Base-by-base conservation (phyloP, 37 sponge, comb jelly and placozoan species). In the Cladorhizidae sp. region DNA sequence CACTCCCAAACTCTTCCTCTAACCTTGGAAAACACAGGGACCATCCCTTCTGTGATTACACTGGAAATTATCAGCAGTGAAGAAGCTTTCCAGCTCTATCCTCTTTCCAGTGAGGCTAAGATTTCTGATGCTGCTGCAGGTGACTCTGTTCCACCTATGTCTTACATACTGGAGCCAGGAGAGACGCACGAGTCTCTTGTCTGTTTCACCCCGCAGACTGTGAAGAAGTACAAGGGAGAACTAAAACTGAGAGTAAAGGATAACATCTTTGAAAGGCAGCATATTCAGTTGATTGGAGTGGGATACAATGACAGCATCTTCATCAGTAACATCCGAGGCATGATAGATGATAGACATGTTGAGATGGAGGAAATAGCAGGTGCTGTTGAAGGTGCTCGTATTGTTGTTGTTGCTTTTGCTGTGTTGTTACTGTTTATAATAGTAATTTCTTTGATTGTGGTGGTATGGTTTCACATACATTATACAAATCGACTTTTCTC, bases 211-310 rank as follows among this genome's bases (percentile, higher is more conserved):
- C 94, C 94, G 28, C 22, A 54, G 18, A 26, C 45, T n/a, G 23
- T 64, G 25, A 26, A 67, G 38, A 76, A 81, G 73, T 85, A 65
- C 64, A 70, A 26, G 6, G 87, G 93, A 26, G 72, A 67, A 55
- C 62, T 87, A 26, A 12, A 61, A 14, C 64, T 96, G 64, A 64
- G 63, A 31, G 71, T 97, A 37, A 31, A 73, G 59, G 91, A 93
- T 73, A 96, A 93, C 74, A 92, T 90, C 71, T 98, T 95, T 88
- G 98, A 98, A 83, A 87, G 87, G 70, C 86, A 79, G 1, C 50
- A 79, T 11, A 67, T 98, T 20, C 59, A 75, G 58, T 70, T 98
- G 70, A 77, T 98, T 15, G 98, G 96, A 57, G 98, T 95, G 76
- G 94, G 96, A 25, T 98, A 91, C 52, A 78, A 88, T 62, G 94